Base-by-base conservation (phyloP, 2,888 invertebrate genomes). In the Sialis lutaria region DNA sequence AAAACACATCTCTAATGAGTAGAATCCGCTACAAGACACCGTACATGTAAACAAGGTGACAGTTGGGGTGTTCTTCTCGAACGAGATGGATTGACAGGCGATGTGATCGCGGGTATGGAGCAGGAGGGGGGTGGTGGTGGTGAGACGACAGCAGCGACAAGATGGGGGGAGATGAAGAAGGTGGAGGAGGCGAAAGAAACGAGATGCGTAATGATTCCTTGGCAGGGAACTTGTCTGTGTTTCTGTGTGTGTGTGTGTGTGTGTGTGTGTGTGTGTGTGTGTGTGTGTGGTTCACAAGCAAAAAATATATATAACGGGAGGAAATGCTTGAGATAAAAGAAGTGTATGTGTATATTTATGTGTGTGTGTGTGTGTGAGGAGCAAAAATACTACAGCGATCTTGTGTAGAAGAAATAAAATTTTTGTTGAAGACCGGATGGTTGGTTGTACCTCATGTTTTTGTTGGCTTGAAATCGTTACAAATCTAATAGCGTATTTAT, bases 191-290 rank as follows among this genome's bases (percentile, higher is more conserved):
- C 42, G 31, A 31, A 22, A 42, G 42, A 32, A 40, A 45, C 37
- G 45, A 45, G 37, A 35, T 37, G 37, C 45, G 45, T 45, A 45
- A 45, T 45, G 45, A 45, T 45, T 45, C 45, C 37, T 45, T 45
- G 45, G 45, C 45, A 35, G 37, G 37, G 45, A 33, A 45, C 35
- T 10, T 31, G 37, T 37, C 37, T 42, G 13, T 30, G 42, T 10
- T 42, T 42, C 42, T 22, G 22, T 22, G 22, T 22, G 22, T 22
- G 22, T 22, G 22, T 22, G 22, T 22, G 22, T 22, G 22, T 22
- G 22, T 22, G 22, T 22, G 4, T 22, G 22, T 22, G 22, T 22
- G 22, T 22, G 22, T 22, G 22, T 22, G 22, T 22, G 22, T 22
- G 22, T 22, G 22, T 22, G 4, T 22, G 22, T 22, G 22, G 22